phyloP scores from a whole-genome alignment of 1,140 invertebrate genomes.

The Amyelois transitella region DNA sequence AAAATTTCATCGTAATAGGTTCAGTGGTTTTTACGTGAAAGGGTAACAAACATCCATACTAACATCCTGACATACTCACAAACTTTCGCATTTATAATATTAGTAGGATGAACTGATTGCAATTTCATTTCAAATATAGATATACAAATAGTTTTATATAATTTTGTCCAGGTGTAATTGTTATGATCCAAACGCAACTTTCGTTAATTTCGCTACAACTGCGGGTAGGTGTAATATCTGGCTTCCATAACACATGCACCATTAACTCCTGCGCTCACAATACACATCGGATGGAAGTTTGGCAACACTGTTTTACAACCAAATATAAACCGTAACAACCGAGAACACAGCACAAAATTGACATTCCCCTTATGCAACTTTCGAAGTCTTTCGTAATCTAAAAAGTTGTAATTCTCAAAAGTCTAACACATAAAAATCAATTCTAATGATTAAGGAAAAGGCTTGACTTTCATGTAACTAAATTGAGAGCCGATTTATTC shows the following conservation, averaged over 20 bases:
- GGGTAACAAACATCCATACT: too few species aligned
- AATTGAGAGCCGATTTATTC: slow-evolving; percentile 41
- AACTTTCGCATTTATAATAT: too few species aligned
- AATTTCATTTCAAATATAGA: not conserved
- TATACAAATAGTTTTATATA: not conserved
- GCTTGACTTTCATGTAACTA: slow-evolving; percentile 10
- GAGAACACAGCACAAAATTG: slow-evolving; percentile 8
- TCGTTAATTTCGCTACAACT: slow-evolving; percentile 35
- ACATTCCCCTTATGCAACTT: slow-evolving; percentile 5
- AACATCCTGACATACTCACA: too few species aligned
- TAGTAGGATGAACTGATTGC: too few species aligned
- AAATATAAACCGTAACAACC: slow-evolving; percentile 5
- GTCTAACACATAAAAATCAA: not conserved
- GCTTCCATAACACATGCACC: slow-evolving; percentile 61
- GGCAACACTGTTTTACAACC: slow-evolving; percentile 9
- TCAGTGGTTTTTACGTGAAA: too few species aligned
- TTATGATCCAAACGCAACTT: slow-evolving; percentile 27
- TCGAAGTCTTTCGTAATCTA: not conserved
- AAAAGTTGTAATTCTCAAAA: slow-evolving; percentile 1
- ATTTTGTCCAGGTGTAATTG: slow-evolving; percentile 2
- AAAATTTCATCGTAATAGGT: too few species aligned
- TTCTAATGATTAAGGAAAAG: slow-evolving; percentile 7
- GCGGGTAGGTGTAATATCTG: slow-evolving; percentile 52
- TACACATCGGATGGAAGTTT: slow-evolving; percentile 39
- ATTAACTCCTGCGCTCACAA: slow-evolving; percentile 55